Conservation (phyloP, 2,113 vertebrate genomes). For the Irena cyanogastra region DNA sequence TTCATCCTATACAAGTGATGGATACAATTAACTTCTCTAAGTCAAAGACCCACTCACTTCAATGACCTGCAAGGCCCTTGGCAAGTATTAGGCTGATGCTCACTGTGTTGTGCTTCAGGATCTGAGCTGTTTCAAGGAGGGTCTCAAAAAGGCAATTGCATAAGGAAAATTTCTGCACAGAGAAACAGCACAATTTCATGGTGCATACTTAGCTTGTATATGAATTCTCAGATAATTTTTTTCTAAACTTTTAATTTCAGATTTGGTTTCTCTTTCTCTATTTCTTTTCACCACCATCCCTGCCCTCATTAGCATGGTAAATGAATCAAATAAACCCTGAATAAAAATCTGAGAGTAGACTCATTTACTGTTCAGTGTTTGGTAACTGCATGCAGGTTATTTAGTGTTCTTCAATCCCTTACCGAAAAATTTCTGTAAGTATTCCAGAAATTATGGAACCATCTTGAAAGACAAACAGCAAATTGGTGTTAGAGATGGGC, state of each 20-base stretch:
- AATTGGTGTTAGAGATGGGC: background rate
- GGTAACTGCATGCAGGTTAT: background rate
- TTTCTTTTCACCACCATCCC: background rate
- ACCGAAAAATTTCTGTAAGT: background rate
- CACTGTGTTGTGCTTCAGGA: background rate
- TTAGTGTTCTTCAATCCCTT: background rate
- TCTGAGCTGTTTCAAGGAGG: background rate
- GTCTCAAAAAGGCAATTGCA: background rate
- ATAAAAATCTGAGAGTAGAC: background rate
- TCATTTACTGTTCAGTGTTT: background rate
- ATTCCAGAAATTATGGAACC: background rate
- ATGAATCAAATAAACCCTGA: background rate
- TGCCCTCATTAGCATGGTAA: rapidly evolving
- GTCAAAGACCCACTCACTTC: background rate
- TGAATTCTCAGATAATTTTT: background rate
- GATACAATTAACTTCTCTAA: background rate
- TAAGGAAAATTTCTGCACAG: background rate
- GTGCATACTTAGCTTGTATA: too few relatives aligned
- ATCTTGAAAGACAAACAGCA: background rate
- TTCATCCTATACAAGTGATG: background rate
- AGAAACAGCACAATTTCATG: background rate
- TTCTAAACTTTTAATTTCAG: background rate
- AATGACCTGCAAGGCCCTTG: background rate
- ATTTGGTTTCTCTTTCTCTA: background rate
- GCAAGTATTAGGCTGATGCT: background rate